Percentiles rank a stretch among this genome's conserved stretches.
Evolutionary conservation across 2,113 vertebrate species (phyloP).

Genomic region (Oryctolagus cuniculus): DNA sequence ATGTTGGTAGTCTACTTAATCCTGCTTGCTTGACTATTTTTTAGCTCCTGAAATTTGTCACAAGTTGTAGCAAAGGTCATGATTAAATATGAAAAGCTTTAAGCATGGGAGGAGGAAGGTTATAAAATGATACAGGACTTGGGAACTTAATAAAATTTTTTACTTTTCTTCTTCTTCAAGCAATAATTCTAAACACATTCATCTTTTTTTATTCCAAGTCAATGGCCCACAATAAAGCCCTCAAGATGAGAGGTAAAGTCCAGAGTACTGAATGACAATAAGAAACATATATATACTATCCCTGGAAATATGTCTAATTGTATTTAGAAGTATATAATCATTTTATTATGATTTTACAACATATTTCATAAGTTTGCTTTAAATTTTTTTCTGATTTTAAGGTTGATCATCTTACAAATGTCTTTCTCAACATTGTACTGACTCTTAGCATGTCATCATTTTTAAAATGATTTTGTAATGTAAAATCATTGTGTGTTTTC

Average conservation of each 20-base stretch:
- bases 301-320: not conserved
- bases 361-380: not conserved
- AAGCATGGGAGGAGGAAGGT: not conserved
- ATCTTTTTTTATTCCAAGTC: not conserved
- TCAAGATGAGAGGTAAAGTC: slow-evolving; percentile 4
- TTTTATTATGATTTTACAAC: slow-evolving; percentile 2
- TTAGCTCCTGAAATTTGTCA: not conserved
- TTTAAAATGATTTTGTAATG: not conserved
- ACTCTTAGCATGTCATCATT: not conserved
- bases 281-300: not conserved
- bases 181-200: not conserved
- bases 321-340: not conserved
- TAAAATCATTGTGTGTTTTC: not conserved
- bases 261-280: not conserved
- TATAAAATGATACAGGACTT: not conserved
- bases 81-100: slow-evolving; percentile 35
- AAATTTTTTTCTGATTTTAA: not conserved
- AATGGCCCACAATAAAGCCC: not conserved
- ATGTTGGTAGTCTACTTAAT: not conserved
- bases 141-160: not conserved
- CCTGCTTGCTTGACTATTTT: not conserved
- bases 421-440: not conserved
- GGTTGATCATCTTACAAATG: not conserved
- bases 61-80: not conserved
- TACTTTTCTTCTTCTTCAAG: not conserved